phyloP scores from a whole-genome alignment of 2,797 vertebrate species.

The Cossypha heuglini region DNA sequence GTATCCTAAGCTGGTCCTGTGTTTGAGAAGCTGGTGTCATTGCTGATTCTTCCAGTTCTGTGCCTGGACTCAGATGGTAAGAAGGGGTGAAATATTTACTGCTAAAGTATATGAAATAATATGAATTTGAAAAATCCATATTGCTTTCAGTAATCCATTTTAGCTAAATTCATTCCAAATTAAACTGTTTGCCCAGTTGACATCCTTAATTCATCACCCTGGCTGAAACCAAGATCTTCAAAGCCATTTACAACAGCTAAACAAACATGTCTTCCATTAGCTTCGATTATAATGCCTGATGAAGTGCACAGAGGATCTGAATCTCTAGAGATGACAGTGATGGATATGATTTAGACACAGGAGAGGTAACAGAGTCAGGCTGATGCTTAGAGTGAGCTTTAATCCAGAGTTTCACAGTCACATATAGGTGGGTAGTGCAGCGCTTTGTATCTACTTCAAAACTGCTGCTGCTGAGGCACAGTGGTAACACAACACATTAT shows the following conservation, averaged over 20 bases:
- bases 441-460: background rate
- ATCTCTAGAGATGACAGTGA: background rate
- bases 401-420: background rate
- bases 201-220: slow-evolving; percentile 10
- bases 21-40: background rate
- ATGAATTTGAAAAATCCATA: background rate
- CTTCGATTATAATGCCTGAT: background rate
- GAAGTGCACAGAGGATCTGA: background rate
- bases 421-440: background rate
- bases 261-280: background rate
- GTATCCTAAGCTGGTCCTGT: background rate
- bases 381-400: background rate
- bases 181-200: slow-evolving; percentile 14
- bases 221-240: background rate
- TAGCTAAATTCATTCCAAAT: slow-evolving; percentile 4
- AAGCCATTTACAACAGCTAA: slow-evolving; percentile 10
- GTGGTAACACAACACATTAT: background rate
- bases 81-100: background rate
- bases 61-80: background rate
- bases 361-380: background rate
- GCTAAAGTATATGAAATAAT: background rate
- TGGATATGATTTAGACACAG: background rate
- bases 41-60: background rate
- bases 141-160: background rate
- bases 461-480: background rate